Percentiles rank a stretch among this genome's conserved stretches.
phyloP scores from a whole-genome alignment of 2,888 invertebrate genomes.

The Torymus auratus region DNA sequence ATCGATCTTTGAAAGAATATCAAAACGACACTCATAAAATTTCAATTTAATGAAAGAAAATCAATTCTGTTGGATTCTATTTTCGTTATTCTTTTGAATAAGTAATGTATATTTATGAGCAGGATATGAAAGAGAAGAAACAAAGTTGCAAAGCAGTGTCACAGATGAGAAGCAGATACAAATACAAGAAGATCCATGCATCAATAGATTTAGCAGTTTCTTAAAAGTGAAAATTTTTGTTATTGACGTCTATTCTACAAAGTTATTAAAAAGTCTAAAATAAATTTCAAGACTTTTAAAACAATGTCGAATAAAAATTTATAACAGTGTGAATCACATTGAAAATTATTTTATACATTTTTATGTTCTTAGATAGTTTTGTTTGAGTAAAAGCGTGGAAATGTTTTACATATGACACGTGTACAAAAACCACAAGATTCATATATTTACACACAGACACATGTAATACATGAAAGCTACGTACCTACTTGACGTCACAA shows the following conservation, averaged over 20 bases:
- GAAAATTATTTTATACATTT: too few relatives aligned
- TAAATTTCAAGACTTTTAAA: neutral
- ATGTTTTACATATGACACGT: conserved; percentile 37
- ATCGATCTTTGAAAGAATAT: conserved; percentile 8
- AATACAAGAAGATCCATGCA: neutral
- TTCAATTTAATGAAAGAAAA: neutral
- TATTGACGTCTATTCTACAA: neutral
- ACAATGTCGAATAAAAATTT: conserved; percentile 9
- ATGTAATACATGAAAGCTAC: conserved; percentile 69
- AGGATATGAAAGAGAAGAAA: conserved; percentile 11
- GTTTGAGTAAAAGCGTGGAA: conserved; percentile 19
- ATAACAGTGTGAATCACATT: neutral
- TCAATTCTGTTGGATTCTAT: neutral
- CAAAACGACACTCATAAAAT: neutral
- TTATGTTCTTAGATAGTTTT: too few relatives aligned
- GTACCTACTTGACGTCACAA: conserved; percentile 77
- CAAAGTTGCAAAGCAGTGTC: conserved; percentile 20
- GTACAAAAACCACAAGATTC: conserved; percentile 34
- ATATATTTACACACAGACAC: conserved; percentile 55
- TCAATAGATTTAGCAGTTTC: neutral
- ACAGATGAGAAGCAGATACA: conserved; percentile 25
- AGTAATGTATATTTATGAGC: conserved; percentile 5
- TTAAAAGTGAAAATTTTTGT: neutral
- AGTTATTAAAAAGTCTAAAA: too few relatives aligned
- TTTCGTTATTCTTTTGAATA: neutral